Base-by-base conservation (phyloP, 1,140 invertebrate species). In the Drosophila elegans region DNA sequence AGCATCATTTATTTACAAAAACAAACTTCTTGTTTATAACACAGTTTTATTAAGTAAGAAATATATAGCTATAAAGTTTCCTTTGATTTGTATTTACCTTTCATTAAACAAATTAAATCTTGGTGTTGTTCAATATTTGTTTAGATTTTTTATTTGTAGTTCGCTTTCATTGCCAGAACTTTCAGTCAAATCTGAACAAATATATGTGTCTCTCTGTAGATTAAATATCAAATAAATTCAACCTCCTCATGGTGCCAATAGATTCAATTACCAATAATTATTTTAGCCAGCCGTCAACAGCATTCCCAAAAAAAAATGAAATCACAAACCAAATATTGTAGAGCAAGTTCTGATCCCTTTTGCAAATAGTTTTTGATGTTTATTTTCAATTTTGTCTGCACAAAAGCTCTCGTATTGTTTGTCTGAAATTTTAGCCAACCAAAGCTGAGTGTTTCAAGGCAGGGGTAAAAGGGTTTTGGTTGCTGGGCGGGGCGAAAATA, bases 261-360 rank as follows among this genome's bases (percentile, higher is more conserved):
- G 25, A 69, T 77, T 52, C 63, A 41, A 76, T 76, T 76, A 62
- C 46, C 56, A 78, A 76, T 77, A 52, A 69, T 74, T 69, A 69
- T 51, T 74, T 68, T 68, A 21, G 55, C 6, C 55, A 34, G 12
- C 38, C 32, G 11, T 29, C 36, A 5, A n/a, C 6, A 57, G 36
- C 32, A 41, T 52, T n/a, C 10, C 13, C 0, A 36, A 52, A 44
- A 48, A 29, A 32, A 21, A 51, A 13, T 44, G n/a, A n/a, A 34
- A 27, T 5, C 10, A 32, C 25, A 45, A 38, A 16, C 34, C 49
- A 39, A 56, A 51, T 34, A 13, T 34, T 51, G n/a, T 16, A 51
- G 34, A 51, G 25, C 21, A 53, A 57, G 41, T 66, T 61, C 34
- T 73, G 39, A 52, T 51, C 25, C 12, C 16, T 39, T 56, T 71